Evolutionary conservation across 2,113 vertebrate genomes (phyloP), one percentile per base, ranked within the genome.

Genomic region (Lota lota): DNA sequence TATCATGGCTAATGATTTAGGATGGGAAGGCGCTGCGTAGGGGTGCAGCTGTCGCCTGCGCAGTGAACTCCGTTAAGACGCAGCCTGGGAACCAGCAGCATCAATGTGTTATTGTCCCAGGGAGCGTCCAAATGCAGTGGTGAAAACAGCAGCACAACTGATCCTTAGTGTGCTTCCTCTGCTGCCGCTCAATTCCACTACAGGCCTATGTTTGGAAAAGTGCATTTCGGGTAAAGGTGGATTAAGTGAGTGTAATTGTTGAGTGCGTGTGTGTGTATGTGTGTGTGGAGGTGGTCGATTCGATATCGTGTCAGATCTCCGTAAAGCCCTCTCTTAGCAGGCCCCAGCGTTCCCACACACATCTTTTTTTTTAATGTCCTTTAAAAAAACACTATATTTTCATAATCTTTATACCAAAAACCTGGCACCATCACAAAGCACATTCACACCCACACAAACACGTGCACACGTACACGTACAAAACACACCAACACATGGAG

Each of bases 271-370:
- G 40, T 47, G 40, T 47, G 40, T 47, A 7, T 47, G 40, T 74
- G n/a, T 59, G 12, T n/a, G n/a, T 21, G 21, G n/a, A 59, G 60
- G 22, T 15, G 20, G 15, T 24, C 5, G 77, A 82, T 74, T 78
- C 66, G 78, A 83, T 85, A 88, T 91, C 88, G 78, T 64, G 79
- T 86, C 68, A 81, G 76, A 89, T 91, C 86, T 88, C 69, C 40
- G 57, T 77, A 86, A 90, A 86, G 78, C 85, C 85, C 5, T 74
- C 85, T 85, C 77, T 89, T 80, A 88, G 79, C 74, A 78, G 22
- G 72, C 83, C 83, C 80, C 75, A 61, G 73, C 72, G 85, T 91
- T 92, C 90, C 87, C 91, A 91, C 88, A 85, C 69, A 86, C 81
- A 86, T 10, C 7, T 10, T 47, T 10, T 47, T 47, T 47, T 10